These are phyloP conservation scores for Aelia acuminata DNA, from an alignment of 2,888 invertebrate genomes.

Conservation along the genomic window DNA sequence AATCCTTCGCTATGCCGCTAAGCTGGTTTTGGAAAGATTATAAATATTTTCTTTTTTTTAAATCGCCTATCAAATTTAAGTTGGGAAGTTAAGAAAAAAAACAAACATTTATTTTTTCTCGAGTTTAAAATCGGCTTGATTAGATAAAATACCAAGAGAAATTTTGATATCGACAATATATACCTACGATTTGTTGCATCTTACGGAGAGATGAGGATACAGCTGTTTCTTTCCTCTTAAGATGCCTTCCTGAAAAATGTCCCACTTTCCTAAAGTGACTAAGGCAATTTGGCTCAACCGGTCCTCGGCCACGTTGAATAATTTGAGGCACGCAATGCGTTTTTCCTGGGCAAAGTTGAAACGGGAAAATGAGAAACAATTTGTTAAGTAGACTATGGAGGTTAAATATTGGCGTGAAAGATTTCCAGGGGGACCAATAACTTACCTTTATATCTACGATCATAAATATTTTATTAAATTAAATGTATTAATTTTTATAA, in stretches of 20 bases:
- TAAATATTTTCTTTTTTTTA: no score
- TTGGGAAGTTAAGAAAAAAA: no score
- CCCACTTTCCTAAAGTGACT: not conserved
- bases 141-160: no score
- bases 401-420: not conserved
- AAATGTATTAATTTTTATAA: no score
- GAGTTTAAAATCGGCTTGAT: no score
- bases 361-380: not conserved
- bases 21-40: no score
- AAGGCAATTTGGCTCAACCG: not conserved
- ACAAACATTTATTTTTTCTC: no score
- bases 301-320: not conserved
- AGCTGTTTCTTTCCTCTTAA: not conserved
- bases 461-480: no score
- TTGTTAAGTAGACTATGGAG: not conserved
- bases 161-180: not conserved
- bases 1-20: no score
- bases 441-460: no score
- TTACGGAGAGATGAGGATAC: not conserved
- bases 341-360: not conserved
- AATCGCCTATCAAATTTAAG: no score
- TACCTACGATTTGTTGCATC: not conserved
- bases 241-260: not conserved
- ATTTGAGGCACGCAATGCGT: constrained; percentile 25
- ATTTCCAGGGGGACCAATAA: not conserved